Base-by-base conservation (phyloP, 2,797 vertebrate genomes). In the Hylomyscus alleni region DNA sequence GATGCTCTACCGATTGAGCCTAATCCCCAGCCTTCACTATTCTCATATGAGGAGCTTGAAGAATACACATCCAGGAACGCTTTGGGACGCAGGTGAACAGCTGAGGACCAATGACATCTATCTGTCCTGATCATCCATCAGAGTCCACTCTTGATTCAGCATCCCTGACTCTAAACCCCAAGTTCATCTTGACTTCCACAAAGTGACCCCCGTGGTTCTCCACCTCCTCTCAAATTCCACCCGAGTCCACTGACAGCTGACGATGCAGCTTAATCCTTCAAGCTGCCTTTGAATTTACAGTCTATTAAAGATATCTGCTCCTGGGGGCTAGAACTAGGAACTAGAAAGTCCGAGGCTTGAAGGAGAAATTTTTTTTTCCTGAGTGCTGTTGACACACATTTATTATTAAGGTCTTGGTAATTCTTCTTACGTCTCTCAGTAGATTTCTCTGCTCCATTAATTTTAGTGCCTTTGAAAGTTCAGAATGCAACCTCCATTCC, bases 391-490 rank as follows among this genome's bases (percentile, higher is more conserved):
- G 84, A 22, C 76, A 73, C 1, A 20, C 47, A 60, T 80, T 93
- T 90, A 54, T 86, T 94, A 93, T 82, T 91, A 88, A 96, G 78
- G 78, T 94, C 76, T 50, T 67, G 85, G 37, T 82, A 69, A 82
- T 73, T 97, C 80, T 81, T 77, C 40, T 82, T 81, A 65, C 58
- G 26, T 89, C 40, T 93, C 77, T 67, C 89, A 65, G 78, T 50
- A 95, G 65, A 80, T 75, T 77, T 91, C 92, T 87, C 62, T 86
- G 83, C 73, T 90, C 50, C 88, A 56, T 94, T 97, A 92, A 90
- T 83, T 97, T 95, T 90, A 90, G 50, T 93, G 31, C 31, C 85
- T 95, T 80, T 89, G 89, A 86, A 95, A 86, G 31, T 80, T 94
- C 17, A 47, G 82, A 93, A 56, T 24, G n/a, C 65, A 96, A 67